A percentile compares a stretch with the other conserved stretches of the same genome.
phyloP scores from a whole-genome alignment of 2,113 vertebrate genomes.

The Eonycteris spelaea region DNA sequence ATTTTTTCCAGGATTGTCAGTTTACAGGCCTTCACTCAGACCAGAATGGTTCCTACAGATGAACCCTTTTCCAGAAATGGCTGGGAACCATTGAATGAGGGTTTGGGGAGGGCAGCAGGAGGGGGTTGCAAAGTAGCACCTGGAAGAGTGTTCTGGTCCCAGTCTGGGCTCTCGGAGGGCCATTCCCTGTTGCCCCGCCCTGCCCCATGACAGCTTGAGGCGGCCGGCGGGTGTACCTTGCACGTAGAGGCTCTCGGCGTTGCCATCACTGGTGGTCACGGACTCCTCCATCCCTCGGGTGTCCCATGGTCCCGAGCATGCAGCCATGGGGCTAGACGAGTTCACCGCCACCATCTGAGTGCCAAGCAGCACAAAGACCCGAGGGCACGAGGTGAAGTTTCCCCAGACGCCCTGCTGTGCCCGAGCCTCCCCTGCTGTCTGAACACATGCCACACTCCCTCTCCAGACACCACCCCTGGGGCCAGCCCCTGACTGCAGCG shows the following conservation, averaged over 20 bases:
- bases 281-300: constrained; percentile 87
- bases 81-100: neutral
- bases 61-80: neutral
- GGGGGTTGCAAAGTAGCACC: neutral
- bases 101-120: accelerated
- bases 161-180: neutral
- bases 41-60: neutral
- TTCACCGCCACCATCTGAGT: constrained; percentile 83
- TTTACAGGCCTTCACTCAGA: neutral
- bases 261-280: constrained; percentile 85
- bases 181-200: neutral
- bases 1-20: neutral
- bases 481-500: accelerated
- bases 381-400: neutral
- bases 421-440: neutral
- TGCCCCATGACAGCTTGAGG: neutral
- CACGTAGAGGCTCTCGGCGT: constrained; percentile 94
- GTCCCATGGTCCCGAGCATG: constrained; percentile 87
- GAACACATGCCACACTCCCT: accelerated
- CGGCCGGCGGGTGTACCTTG: constrained; percentile 83
- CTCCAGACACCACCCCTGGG: neutral
- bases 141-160: neutral
- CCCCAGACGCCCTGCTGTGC: neutral
- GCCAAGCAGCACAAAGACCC: neutral
- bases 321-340: constrained; percentile 87